Evolutionary conservation across 2,797 vertebrate species (phyloP), one percentile per base, ranked within the genome.

Genomic region (Hoplostethus atlanticus): DNA sequence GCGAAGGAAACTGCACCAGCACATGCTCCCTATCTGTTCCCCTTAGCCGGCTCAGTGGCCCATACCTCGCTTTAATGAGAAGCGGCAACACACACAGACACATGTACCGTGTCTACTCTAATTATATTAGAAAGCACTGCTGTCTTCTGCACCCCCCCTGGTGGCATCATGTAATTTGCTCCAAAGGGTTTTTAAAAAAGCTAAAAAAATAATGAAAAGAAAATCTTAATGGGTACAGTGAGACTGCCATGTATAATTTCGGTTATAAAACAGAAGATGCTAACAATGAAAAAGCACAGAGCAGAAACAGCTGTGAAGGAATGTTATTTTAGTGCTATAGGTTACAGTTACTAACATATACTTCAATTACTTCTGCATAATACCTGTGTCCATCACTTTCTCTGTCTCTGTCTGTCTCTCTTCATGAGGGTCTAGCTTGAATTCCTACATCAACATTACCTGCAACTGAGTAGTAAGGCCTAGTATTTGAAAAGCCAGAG

Each of bases 91-190:
- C 84, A 84, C 86, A 78, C 82, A 84, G 89, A 91, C 92, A 93
- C 93, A 92, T 93, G 92, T 94, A 93, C 66, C 81, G 78, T 16
- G 91, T 93, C 93, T 59, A 17, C 67, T 91, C 87, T 90, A 88
- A 93, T 94, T 92, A 93, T 68, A 79, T 69, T 42, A 57, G 75
- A 83, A 89, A 70, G 84, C 75, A 53, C 60, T 51, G 63, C 51
- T 4, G 57, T 76, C 77, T 80, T 67, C 75, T 71, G 63, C 83
- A 13, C 72, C 72, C 80, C 80, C 84, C 69, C 80, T 74, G 52
- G 79, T 85, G 87, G 80, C 71, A 81, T 69, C 50, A 16, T 55
- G 64, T 65, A 67, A 80, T 57, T 79, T 68, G 73, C 84, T 88
- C 76, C 65, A 62, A 85, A 83, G 63, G 42, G 10, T 61, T 61